A percentile compares a stretch with the other conserved stretches of the same genome.
Evolutionary conservation across 2,888 invertebrate genomes (phyloP).

Genomic region (Actias luna): DNA sequence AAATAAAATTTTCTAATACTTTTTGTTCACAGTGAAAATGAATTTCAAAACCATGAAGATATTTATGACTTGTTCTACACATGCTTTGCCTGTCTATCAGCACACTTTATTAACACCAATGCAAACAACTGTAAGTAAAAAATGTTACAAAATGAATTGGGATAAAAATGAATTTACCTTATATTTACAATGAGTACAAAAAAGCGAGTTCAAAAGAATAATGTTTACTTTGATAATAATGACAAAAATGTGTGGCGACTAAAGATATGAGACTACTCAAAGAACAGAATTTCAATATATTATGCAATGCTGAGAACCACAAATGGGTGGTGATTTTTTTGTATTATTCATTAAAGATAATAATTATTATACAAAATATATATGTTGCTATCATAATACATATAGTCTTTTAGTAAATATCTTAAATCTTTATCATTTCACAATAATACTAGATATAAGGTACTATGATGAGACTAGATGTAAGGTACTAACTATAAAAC

Average conservation of each 20-base stretch:
- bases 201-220: no score
- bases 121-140: constrained; percentile 86
- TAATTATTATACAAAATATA: no score
- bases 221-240: no score
- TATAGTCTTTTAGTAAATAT: no score
- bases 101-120: constrained; percentile 91
- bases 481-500: no score
- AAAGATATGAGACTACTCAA: background rate
- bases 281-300: background rate
- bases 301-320: background rate
- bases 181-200: no score
- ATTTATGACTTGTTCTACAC: constrained; percentile 93
- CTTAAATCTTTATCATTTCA: no score
- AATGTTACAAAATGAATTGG: background rate
- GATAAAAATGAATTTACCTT: background rate
- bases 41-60: constrained; percentile 92
- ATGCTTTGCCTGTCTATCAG: constrained; percentile 92
- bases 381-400: no score
- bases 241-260: no score
- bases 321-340: background rate
- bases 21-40: constrained; percentile 87
- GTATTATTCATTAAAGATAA: background rate
- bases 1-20: background rate
- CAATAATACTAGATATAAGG: no score
- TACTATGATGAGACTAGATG: no score